Evolutionary conservation across 2,888 invertebrate genomes (phyloP).

Genomic region (Protodeltote pygarga): DNA sequence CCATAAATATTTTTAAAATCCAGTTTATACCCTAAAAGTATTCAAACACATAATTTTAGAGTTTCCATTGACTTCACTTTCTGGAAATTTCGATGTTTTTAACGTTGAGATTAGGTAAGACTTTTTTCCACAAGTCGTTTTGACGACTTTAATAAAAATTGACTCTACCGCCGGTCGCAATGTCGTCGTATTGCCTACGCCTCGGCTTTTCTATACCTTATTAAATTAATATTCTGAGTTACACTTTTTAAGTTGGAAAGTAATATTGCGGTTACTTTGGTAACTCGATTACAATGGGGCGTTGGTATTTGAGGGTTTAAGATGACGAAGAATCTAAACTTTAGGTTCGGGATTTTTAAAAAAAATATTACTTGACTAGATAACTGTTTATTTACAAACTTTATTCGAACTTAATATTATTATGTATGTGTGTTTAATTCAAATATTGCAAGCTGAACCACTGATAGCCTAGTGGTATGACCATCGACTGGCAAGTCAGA

Average conservation of each 20-base stretch:
- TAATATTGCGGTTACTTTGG: conserved; percentile 23
- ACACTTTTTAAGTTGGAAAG: conserved; percentile 16
- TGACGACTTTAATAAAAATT: conserved; percentile 55
- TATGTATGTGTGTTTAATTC: too few species aligned
- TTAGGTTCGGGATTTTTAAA: too few species aligned
- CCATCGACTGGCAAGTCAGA: too few species aligned
- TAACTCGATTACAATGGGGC: conserved; percentile 21
- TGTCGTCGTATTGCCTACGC: conserved; percentile 34
- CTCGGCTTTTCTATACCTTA: conserved; percentile 38
- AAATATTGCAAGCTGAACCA: too few species aligned
- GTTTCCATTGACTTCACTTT: conserved; percentile 26
- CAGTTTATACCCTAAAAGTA: conserved; percentile 21
- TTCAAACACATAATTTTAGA: conserved; percentile 30
- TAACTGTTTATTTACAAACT: too few species aligned
- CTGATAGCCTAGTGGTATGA: too few species aligned
- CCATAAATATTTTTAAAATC: neutral
- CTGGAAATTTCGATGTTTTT: conserved; percentile 48
- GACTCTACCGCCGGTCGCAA: conserved; percentile 44
- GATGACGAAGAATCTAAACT: too few species aligned
- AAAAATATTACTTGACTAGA: too few species aligned
- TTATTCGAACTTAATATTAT: too few species aligned
- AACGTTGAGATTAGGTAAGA: conserved; percentile 47
- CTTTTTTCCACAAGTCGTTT: conserved; percentile 45
- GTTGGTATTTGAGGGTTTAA: neutral
- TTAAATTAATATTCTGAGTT: conserved; percentile 41